Evolutionary conservation across 2,797 vertebrate genomes (phyloP), one percentile per base, ranked within the genome.

Genomic region (Diplodus puntazzo): DNA sequence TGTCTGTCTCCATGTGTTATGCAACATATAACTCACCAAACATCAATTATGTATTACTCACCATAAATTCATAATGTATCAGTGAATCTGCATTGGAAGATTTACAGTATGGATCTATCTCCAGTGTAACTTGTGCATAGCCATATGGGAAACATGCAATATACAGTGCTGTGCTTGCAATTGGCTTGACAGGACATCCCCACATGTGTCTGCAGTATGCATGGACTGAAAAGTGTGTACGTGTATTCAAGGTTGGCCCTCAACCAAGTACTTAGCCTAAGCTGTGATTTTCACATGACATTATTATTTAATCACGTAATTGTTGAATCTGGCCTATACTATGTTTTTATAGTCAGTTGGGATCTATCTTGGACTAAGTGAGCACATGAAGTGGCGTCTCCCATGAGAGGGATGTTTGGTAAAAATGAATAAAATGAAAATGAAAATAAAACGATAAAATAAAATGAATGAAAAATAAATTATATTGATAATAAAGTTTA

Each of bases 41-140:
- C 58, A 90, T 92, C 68, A 82, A 90, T 90, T 87, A 91, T 91
- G 68, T 79, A 91, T 90, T 18, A 49, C 27, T 75, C 55, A 62
- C 77, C 64, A 70, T 81, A 75, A 69, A 87, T 88, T 87, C 77
- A 91, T 83, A 81, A 92, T 86, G 75, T 81, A 86, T 84, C 68
- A 77, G 81, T 79, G 71, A 78, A 80, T 88, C 46, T 50, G 64
- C 64, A 64, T 23, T 18, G 20, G 70, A 55, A 80, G 62, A 77
- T 81, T 87, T 73, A 78, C 73, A 70, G 25, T 75, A 62, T 1
- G 7, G 46, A 62, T 75, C 64, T 46, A 46, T 57, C 8, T 65
- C 65, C 23, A 18, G 43, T 62, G 48, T 69, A 83, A 66, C 63
- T 76, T 60, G 61, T 79, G 79, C 70, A 65, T 85, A 16, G 75